Percentiles rank a stretch among this genome's conserved stretches.
These are phyloP conservation scores for Diplodus puntazzo DNA, from an alignment of 2,797 vertebrate genomes.

Conservation along the genomic window DNA sequence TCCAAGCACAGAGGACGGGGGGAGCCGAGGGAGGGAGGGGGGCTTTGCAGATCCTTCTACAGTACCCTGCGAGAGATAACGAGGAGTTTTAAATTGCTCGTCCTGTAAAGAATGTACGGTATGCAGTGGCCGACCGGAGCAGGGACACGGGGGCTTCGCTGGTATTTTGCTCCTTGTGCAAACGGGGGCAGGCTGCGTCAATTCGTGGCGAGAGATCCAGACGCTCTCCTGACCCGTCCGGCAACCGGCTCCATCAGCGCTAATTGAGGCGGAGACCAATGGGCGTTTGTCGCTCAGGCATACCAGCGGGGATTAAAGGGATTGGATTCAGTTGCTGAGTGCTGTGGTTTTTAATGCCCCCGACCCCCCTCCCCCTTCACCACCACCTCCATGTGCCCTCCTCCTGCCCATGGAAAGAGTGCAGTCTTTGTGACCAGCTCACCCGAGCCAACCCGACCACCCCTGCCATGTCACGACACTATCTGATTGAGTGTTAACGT, in stretches of 20 bases:
- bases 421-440: constrained; percentile 76
- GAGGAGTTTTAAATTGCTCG: constrained; percentile 66
- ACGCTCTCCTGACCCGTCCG: constrained; percentile 58
- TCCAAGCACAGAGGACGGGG: constrained; percentile 29
- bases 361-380: neutral
- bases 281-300: constrained; percentile 72
- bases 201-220: constrained; percentile 31
- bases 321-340: constrained; percentile 85
- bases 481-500: constrained; percentile 64
- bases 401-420: constrained; percentile 72
- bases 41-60: constrained; percentile 33
- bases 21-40: neutral
- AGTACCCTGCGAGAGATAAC: constrained; percentile 59
- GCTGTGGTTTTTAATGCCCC: constrained; percentile 78
- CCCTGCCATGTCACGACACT: constrained; percentile 73
- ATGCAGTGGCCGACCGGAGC: constrained; percentile 52
- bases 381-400: constrained; percentile 35
- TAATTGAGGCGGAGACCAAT: constrained; percentile 81
- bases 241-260: constrained; percentile 66
- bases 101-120: constrained; percentile 70
- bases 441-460: constrained; percentile 55
- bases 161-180: constrained; percentile 46
- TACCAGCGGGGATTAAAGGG: constrained; percentile 87
- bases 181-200: constrained; percentile 11
- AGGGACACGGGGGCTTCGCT: constrained; percentile 10